A percentile compares a stretch with the other conserved stretches of the same genome.
phyloP scores from a whole-genome alignment of 1,140 invertebrate species.

The Rhizoglyphus robini region DNA sequence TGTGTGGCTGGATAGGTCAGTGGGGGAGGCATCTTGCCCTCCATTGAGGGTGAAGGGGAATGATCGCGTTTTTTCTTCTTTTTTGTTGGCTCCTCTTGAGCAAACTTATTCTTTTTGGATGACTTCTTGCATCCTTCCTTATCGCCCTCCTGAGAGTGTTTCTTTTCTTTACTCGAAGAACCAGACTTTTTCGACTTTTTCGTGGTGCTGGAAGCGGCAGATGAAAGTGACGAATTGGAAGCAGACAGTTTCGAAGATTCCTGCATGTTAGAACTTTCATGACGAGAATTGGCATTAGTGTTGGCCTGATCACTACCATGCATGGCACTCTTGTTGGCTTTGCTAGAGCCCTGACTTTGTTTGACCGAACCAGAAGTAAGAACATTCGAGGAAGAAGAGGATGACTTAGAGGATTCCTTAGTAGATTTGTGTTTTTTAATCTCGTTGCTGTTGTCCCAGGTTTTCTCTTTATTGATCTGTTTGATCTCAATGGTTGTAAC shows the following conservation, averaged over 20 bases:
- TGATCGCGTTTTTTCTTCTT: background rate
- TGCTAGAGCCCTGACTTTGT: slow-evolving; percentile 32
- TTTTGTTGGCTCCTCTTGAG: background rate
- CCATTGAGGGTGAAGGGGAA: background rate
- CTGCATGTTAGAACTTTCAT: background rate
- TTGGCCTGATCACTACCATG: no score
- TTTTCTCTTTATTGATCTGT: slow-evolving; percentile 23
- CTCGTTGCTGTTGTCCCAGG: slow-evolving; percentile 12
- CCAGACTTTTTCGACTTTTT: background rate
- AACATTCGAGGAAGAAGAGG: slow-evolving; percentile 32
- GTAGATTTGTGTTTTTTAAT: slow-evolving; percentile 23
- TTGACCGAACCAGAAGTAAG: background rate
- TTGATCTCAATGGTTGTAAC: slow-evolving; percentile 30
- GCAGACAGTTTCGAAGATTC: background rate
- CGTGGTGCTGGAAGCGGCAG: no score
- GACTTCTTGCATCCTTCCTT: background rate
- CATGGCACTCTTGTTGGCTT: slow-evolving; percentile 34
- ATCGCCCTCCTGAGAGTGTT: background rate
- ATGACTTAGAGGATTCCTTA: slow-evolving; percentile 40
- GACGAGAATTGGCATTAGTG: background rate
- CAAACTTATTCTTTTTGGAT: background rate
- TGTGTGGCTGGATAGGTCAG: background rate
- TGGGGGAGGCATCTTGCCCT: background rate
- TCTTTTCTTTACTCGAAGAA: background rate
- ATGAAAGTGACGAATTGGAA: background rate